Evolutionary conservation across 2,797 vertebrate genomes (phyloP), one percentile per base, ranked within the genome.

Genomic region (Gouania willdenowi): DNA sequence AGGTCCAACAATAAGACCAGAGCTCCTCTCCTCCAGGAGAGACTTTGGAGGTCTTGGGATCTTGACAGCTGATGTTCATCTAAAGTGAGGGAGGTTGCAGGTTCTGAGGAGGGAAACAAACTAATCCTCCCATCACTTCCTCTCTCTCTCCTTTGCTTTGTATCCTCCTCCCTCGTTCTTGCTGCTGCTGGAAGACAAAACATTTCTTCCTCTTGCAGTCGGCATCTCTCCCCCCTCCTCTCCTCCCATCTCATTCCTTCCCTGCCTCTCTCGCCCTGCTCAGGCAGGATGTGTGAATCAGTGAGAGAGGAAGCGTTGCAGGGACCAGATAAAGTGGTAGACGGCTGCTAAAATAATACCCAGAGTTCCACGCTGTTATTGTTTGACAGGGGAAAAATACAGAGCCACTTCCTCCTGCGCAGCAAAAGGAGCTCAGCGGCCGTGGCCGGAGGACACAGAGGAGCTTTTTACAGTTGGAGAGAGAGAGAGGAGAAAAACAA

Each of bases 241-340:
- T 19, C 52, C 47, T 34, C 43, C 14, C 14, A 13, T 57, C 22
- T 25, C 37, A 32, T 38, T 71, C 61, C 46, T 26, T 43, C 52
- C 11, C 46, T 37, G 41, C 41, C 66, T 61, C 64, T 26, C 71
- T 61, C 37, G 2, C 51, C 34, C 52, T 4, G 51, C 37, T 16
- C 27, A 20, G 35, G 50, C 81, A 86, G 83, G 81, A 84, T 75
- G 65, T 73, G 70, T 71, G 84, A 87, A 70, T 84, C 71, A 66
- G 80, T 62, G 58, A 56, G 78, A 64, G 81, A 91, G 91, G 92
- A 93, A 93, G 90, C 82, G 77, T 91, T 92, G 92, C 77, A 84
- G 65, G 57, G 87, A 46, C 85, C 79, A 93, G 92, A 93, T 94
- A 93, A 92, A 93, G 90, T 83, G 67, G 47, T 78, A 84, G 80